Conservation (phyloP, 2,888 invertebrate species). For the Parapristionchus giblindavisi region DNA sequence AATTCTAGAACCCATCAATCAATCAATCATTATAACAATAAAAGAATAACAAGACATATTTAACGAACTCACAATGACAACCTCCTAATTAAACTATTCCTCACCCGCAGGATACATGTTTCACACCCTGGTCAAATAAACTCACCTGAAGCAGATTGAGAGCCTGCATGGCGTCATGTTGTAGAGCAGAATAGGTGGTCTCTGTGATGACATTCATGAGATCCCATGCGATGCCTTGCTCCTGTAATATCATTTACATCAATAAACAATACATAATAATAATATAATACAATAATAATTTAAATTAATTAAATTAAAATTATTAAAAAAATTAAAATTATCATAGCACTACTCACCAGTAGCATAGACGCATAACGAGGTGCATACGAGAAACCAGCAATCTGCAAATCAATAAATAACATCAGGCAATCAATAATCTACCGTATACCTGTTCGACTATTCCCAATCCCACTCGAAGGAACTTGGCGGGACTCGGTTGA, state of each 20-base stretch:
- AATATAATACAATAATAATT: not conserved
- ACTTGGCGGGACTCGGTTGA: constrained; percentile 29
- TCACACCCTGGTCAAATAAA: not conserved
- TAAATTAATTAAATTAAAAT: too few relatives aligned
- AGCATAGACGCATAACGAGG: not conserved
- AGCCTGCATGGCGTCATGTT: constrained; percentile 13
- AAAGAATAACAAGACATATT: not conserved
- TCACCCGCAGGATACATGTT: not conserved
- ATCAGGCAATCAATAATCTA: not conserved
- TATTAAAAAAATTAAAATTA: too few relatives aligned
- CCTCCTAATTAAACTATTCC: not conserved
- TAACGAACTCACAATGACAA: not conserved
- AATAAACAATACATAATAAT: not conserved
- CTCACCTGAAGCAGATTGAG: constrained; percentile 22
- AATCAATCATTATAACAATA: not conserved
- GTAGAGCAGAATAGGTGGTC: constrained; percentile 31
- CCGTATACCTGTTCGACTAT: constrained; percentile 31
- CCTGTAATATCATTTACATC: not conserved
- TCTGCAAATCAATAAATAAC: not conserved
- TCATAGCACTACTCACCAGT: constrained; percentile 17
- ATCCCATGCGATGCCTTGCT: constrained; percentile 31
- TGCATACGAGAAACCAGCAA: constrained; percentile 29
- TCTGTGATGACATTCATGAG: constrained; percentile 35
- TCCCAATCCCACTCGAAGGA: constrained; percentile 36
- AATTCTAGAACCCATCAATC: not conserved